A percentile compares a stretch with the other conserved stretches of the same genome.
phyloP scores from a whole-genome alignment of 2,797 vertebrate genomes.

The Aldrovandia affinis region DNA sequence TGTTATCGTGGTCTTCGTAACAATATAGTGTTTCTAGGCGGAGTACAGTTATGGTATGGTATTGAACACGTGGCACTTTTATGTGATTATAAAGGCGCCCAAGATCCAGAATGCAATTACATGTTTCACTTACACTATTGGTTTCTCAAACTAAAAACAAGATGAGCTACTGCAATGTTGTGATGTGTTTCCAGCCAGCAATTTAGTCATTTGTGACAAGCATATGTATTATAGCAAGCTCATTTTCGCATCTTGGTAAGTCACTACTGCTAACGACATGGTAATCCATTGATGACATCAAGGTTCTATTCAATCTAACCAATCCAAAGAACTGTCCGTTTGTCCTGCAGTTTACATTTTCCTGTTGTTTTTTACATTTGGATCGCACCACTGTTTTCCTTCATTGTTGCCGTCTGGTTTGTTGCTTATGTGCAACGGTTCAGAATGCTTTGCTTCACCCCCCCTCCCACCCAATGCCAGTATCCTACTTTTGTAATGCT shows the following conservation, averaged over 20 bases:
- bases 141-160: not conserved
- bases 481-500: conserved; percentile 14
- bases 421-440: not conserved
- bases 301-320: not conserved
- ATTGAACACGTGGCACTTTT: not conserved
- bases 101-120: not conserved
- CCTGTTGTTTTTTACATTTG: not conserved
- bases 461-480: not conserved
- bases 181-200: not conserved
- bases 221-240: not conserved
- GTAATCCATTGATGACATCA: not conserved
- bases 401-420: not conserved
- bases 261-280: not conserved
- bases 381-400: not conserved
- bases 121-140: conserved; percentile 1
- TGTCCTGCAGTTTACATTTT: not conserved
- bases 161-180: not conserved
- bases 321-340: not conserved
- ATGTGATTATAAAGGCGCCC: not conserved
- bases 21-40: not conserved
- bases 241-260: not conserved
- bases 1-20: not conserved
- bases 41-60: not conserved
- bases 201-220: not conserved
- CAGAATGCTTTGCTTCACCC: conserved; percentile 12